A percentile compares a stretch with the other conserved stretches of the same genome.
These are phyloP conservation scores for Molossus alvarezi DNA, from an alignment of 2,797 vertebrate species.

Conservation along the genomic window DNA sequence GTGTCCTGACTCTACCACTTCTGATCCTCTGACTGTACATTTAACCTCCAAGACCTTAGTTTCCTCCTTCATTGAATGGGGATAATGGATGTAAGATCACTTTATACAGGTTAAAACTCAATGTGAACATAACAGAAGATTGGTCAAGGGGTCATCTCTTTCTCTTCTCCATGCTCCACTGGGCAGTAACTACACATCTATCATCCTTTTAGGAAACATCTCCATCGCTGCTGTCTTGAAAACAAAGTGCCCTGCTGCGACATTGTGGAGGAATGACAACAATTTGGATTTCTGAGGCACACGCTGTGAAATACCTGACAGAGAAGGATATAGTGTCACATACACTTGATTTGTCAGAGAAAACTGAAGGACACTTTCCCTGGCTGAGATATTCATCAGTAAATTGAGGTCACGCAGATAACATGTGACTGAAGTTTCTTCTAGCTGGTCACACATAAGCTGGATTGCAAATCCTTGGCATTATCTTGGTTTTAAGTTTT, in stretches of 20 bases:
- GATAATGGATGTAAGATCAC: not conserved
- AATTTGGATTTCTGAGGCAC: constrained; percentile 68
- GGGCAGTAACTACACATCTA: not conserved
- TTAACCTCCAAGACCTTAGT: not conserved
- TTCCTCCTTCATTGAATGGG: not conserved
- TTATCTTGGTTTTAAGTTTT: constrained; percentile 18
- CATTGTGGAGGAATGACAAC: not conserved
- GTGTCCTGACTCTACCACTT: not conserved
- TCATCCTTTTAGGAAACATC: constrained; percentile 57
- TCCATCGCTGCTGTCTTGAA: constrained; percentile 49
- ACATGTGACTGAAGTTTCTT: constrained; percentile 67
- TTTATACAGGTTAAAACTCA: not conserved
- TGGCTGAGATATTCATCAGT: constrained; percentile 68
- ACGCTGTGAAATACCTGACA: constrained; percentile 71
- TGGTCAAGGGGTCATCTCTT: not conserved
- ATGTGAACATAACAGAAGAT: not conserved
- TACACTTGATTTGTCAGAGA: constrained; percentile 76
- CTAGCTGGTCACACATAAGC: not conserved
- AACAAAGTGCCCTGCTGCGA: constrained; percentile 57
- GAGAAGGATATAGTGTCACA: constrained; percentile 74
- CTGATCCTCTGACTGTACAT: not conserved
- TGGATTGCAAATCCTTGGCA: constrained; percentile 39
- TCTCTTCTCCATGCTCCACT: rapidly evolving
- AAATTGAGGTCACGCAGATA: constrained; percentile 68
- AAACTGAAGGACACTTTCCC: constrained; percentile 75